These are phyloP conservation scores for Rhinoraja longicauda DNA, from an alignment of 2,797 vertebrate species.

Conservation along the genomic window DNA sequence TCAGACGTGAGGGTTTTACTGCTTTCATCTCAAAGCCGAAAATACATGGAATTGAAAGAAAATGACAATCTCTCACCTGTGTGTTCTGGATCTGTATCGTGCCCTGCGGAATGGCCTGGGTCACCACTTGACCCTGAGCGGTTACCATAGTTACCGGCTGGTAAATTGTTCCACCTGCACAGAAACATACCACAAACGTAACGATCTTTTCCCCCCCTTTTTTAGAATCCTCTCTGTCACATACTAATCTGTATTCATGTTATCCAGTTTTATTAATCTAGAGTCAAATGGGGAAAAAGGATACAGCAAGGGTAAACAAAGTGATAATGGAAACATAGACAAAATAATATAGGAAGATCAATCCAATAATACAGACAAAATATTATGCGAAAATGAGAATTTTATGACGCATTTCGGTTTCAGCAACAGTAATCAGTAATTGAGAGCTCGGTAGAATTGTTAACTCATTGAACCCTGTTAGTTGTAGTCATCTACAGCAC, in stretches of 20 bases:
- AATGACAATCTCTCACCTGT: conserved; percentile 69
- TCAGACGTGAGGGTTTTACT: too few relatives aligned
- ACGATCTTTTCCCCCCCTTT: not conserved
- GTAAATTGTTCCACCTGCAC: conserved; percentile 89
- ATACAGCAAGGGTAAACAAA: not conserved
- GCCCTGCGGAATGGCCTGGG: conserved; percentile 84
- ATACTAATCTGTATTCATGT: not conserved
- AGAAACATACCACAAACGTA: conserved; percentile 38
- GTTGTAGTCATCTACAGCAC: too few relatives aligned
- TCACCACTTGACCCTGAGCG: conserved; percentile 94
- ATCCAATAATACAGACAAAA: not conserved
- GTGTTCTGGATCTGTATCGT: conserved; percentile 93
- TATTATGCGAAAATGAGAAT: not conserved
- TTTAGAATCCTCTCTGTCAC: not conserved
- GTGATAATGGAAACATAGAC: not conserved
- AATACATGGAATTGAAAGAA: not conserved
- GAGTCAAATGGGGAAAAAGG: not conserved
- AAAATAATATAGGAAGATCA: not conserved
- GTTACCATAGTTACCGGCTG: conserved; percentile 99
- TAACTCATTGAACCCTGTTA: not conserved
- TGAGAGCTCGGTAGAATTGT: not conserved
- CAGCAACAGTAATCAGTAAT: not conserved
- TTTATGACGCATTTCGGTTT: not conserved
- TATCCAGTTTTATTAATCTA: not conserved
- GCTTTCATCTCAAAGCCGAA: not conserved